phyloP scores from a whole-genome alignment of 1,140 invertebrate species.

The Panulirus ornatus region DNA sequence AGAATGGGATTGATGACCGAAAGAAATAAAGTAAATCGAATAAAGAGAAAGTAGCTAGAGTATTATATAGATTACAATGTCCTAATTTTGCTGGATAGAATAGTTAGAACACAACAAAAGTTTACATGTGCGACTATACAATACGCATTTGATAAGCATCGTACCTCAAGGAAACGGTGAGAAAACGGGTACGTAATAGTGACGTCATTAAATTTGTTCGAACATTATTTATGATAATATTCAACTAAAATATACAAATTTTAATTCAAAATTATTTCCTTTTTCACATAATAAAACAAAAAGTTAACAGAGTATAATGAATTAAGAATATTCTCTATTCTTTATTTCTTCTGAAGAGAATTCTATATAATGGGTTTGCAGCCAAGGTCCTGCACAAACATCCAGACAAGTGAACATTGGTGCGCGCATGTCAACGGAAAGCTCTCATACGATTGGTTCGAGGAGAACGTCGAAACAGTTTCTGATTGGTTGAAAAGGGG shows the following conservation, averaged over 20 bases:
- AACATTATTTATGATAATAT: neutral
- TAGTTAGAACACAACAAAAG: too few species aligned
- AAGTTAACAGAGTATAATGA: neutral
- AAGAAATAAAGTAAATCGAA: neutral
- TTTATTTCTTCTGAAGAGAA: neutral
- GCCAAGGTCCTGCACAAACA: neutral
- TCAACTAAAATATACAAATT: neutral
- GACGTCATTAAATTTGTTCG: constrained; percentile 26
- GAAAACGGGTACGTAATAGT: too few species aligned
- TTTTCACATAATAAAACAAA: neutral
- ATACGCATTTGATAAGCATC: too few species aligned
- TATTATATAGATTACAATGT: neutral
- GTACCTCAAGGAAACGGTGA: too few species aligned
- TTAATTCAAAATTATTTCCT: neutral
- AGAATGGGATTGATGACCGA: neutral
- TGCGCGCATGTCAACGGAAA: neutral
- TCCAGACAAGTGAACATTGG: neutral
- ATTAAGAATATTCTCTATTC: neutral
- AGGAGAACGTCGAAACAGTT: constrained; percentile 36
- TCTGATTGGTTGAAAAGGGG: constrained; percentile 36
- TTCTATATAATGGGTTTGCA: neutral
- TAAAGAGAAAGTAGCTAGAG: neutral
- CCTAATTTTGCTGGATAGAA: too few species aligned
- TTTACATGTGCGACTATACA: too few species aligned
- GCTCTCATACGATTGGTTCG: constrained; percentile 23